Conservation (phyloP, 2,113 vertebrate genomes). For the Amia ocellicauda region DNA sequence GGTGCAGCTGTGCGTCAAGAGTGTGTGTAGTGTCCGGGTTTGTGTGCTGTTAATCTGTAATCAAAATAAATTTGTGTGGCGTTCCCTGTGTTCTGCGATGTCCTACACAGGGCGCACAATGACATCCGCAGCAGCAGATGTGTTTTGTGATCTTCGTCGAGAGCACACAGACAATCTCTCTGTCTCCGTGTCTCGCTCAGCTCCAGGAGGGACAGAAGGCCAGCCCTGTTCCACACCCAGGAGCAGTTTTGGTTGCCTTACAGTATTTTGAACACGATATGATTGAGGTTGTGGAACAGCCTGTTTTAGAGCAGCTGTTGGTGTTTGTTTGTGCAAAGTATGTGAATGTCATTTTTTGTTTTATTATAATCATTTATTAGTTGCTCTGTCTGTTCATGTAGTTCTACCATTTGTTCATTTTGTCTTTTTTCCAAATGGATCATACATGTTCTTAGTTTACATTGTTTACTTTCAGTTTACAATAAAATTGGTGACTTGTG, state of each 20-base stretch:
- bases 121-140: background rate
- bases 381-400: background rate
- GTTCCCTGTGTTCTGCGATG: background rate
- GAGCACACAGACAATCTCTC: background rate
- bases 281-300: slow-evolving; percentile 21
- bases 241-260: slow-evolving; percentile 35
- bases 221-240: too few relatives aligned
- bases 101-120: background rate
- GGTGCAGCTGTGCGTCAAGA: background rate
- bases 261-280: slow-evolving; percentile 29
- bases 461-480: slow-evolving; percentile 38
- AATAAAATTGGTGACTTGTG: slow-evolving; percentile 34
- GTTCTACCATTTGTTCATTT: slow-evolving; percentile 15
- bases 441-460: slow-evolving; percentile 27
- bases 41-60: too few relatives aligned
- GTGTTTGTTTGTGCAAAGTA: slow-evolving; percentile 14
- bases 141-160: background rate
- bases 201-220: too few relatives aligned
- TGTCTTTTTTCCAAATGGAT: slow-evolving; percentile 20
- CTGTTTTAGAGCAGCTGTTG: slow-evolving; percentile 36
- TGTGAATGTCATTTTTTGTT: slow-evolving; percentile 20
- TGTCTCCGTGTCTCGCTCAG: background rate
- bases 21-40: background rate
- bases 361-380: slow-evolving; percentile 3
- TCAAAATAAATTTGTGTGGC: too few relatives aligned